Evolutionary conservation across 2,888 invertebrate genomes (phyloP), one percentile per base, ranked within the genome.

Genomic region (Hecatera dysodea): DNA sequence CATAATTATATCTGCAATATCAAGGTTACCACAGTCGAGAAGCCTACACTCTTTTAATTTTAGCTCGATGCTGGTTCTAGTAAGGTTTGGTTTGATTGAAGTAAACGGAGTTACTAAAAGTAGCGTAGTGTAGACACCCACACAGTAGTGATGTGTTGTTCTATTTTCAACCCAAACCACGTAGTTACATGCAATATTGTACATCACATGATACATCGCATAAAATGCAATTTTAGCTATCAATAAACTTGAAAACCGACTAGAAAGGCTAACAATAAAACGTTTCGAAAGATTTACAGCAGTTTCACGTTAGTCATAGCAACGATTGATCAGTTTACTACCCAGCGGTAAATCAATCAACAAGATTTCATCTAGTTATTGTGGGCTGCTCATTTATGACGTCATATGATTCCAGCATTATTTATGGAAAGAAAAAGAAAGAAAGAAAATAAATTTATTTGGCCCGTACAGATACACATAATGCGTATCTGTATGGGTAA

Each of bases 331-430:
- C 56, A 22, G 46, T 22, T 60, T 42, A 46, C 56, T 53, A 57
- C 60, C 46, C 33, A 33, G 19, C 33, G 27, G 42, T 76, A 62
- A 52, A 80, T 71, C 80, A 61, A 53, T 80, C 53, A 53, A 44
- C 48, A 64, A 61, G 19, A 71, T 48, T 48, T 44, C 29, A 12
- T 22, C 44, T 22, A 68, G 67, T 46, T 75, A 64, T 57, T 50
- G 53, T 64, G 53, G 61, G 63, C 8, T 44, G 27, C 48, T n/a
- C 62, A 59, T 70, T 66, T 55, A 22, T 79, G 78, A 79, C 64
- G 67, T 79, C 76, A 76, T 11, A 55, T 46, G 52, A 67, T 67
- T 57, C 46, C 64, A 68, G 53, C 12, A 66, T 67, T 78, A 80
- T 80, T 67, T 80, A 44, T 61, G 67, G n/a, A n/a, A n/a, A n/a